Evolutionary conservation across 1,140 invertebrate genomes (phyloP).

Genomic region (Trachymyrmex cornetzi): DNA sequence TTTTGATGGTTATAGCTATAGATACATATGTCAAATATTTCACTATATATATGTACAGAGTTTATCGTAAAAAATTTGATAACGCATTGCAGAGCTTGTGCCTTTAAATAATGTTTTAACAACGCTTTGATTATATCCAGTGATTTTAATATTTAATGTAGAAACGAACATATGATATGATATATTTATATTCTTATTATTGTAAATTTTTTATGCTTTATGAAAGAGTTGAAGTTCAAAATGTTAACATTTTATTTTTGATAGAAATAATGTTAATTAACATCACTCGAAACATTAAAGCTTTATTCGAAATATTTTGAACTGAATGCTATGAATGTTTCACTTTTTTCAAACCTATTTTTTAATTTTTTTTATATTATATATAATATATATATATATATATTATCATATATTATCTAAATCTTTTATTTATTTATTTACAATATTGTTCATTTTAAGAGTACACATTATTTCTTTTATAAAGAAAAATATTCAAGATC

Average conservation of each 20-base stretch:
- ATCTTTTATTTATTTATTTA: neutral
- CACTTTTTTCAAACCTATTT: neutral
- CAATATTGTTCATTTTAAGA: neutral
- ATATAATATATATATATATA: neutral
- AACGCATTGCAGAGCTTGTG: neutral
- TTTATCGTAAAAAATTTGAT: neutral
- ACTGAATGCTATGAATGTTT: neutral
- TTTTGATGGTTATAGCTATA: too few species aligned
- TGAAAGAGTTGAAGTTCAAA: neutral
- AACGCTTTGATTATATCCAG: neutral
- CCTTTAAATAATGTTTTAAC: neutral
- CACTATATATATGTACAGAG: neutral
- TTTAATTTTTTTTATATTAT: neutral
- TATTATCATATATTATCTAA: neutral
- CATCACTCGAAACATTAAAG: neutral
- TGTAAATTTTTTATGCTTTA: neutral
- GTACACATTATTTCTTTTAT: neutral
- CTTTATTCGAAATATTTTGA: neutral
- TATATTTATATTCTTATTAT: neutral
- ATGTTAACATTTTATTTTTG: neutral
- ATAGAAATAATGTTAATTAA: neutral
- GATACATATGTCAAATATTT: neutral
- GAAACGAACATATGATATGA: neutral
- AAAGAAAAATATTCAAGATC: conserved; percentile 32
- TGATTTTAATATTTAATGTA: conserved; percentile 1